phyloP scores from a whole-genome alignment of 64 coral and sea anemone genomes.

The Pachyseris speciosa region DNA sequence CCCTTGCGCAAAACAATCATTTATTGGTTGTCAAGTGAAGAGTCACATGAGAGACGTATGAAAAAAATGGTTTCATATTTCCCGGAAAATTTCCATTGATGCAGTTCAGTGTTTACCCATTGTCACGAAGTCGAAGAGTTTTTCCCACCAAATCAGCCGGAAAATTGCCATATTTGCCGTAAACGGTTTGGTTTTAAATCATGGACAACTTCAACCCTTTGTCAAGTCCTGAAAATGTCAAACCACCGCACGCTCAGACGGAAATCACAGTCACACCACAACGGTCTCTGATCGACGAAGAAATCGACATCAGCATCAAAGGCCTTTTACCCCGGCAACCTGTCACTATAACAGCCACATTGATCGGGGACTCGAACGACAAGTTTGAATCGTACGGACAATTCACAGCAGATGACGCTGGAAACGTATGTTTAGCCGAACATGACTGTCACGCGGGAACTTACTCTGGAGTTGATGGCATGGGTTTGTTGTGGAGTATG shows the following conservation, averaged over 20 bases:
- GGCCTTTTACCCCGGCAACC: neutral
- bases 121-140: too few relatives aligned
- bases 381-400: constrained; percentile 71
- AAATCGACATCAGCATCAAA: neutral
- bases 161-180: neutral
- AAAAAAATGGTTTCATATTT: too few relatives aligned
- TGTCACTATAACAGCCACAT: constrained; percentile 56
- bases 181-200: neutral
- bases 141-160: too few relatives aligned
- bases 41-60: too few relatives aligned
- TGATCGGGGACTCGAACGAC: constrained; percentile 62
- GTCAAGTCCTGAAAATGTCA: neutral
- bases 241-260: neutral
- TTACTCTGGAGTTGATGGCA: constrained; percentile 72
- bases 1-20: too few relatives aligned
- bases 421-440: constrained; percentile 40
- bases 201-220: neutral
- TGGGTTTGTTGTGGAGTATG: constrained; percentile 79
- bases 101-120: too few relatives aligned
- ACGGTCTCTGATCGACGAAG: neutral
- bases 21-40: too few relatives aligned
- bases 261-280: neutral
- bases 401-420: constrained; percentile 46
- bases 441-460: constrained; percentile 19
- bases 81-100: too few relatives aligned